Evolutionary conservation across 1,140 invertebrate species (phyloP).

Genomic region (Drosophila ficusphila): DNA sequence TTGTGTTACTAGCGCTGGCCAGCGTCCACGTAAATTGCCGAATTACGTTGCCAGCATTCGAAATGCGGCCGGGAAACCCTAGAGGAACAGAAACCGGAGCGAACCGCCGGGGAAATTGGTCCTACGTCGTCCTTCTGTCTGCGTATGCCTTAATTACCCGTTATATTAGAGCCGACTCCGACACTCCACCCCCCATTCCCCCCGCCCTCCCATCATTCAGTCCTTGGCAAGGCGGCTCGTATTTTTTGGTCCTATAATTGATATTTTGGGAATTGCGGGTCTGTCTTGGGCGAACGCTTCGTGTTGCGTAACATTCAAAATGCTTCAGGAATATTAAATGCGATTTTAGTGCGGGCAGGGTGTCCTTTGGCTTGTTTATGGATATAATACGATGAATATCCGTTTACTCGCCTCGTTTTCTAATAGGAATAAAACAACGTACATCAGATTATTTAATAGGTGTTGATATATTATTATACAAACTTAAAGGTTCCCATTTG

Average conservation of each 20-base stretch:
- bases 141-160: conserved; percentile 69
- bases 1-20: conserved; percentile 56
- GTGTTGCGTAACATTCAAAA: conserved; percentile 53
- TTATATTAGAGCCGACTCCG: conserved; percentile 53
- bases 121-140: conserved; percentile 3
- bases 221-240: conserved; percentile 38
- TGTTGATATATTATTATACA: too few species aligned
- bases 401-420: not conserved
- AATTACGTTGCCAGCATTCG: conserved; percentile 76
- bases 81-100: conserved; percentile 31
- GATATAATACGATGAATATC: not conserved
- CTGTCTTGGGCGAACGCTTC: conserved; percentile 24
- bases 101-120: not conserved
- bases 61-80: conserved; percentile 38
- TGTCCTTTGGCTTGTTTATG: too few species aligned
- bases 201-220: too few species aligned
- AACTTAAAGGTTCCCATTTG: too few species aligned
- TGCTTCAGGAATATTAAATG: conserved; percentile 74
- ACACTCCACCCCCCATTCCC: not conserved
- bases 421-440: not conserved
- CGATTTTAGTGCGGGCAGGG: not conserved
- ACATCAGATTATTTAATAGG: too few species aligned
- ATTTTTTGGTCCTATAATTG: conserved; percentile 75
- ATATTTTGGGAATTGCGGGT: conserved; percentile 71
- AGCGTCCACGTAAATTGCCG: conserved; percentile 69